Conservation (phyloP, 1,140 invertebrate species). For the Acromyrmex heyeri region DNA sequence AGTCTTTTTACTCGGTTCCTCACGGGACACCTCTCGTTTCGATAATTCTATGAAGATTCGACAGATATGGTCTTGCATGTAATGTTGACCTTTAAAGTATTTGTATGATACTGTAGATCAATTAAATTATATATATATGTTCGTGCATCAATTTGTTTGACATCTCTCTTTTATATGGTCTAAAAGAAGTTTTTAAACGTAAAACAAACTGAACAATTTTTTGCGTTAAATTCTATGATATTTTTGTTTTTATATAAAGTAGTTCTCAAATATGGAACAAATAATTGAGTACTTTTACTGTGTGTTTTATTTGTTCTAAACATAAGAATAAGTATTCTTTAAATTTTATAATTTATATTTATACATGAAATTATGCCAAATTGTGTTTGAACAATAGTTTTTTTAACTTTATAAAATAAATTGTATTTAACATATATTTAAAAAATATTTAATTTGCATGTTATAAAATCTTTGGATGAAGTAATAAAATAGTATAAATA, state of each 20-base stretch:
- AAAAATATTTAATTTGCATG: background rate
- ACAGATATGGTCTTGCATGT: background rate
- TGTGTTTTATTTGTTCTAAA: too few species aligned
- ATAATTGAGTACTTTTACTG: background rate
- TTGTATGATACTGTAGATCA: background rate
- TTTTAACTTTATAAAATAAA: background rate
- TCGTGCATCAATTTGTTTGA: background rate
- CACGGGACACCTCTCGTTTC: background rate
- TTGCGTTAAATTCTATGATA: background rate
- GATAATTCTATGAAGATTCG: background rate
- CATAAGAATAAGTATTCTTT: background rate
- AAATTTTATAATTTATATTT: background rate
- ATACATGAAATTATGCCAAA: background rate
- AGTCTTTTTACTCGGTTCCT: background rate
- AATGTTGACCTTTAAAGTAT: slow-evolving; percentile 4
- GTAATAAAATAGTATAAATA: background rate
- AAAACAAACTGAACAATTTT: background rate
- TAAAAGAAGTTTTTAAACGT: background rate
- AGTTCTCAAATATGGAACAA: background rate
- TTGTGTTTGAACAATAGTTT: background rate
- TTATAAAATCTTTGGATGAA: background rate
- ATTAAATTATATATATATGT: background rate
- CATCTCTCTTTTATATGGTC: background rate
- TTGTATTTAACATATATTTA: background rate
- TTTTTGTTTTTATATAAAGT: background rate